phyloP scores from a whole-genome alignment of 1,140 invertebrate genomes.

The Diuraphis noxia region DNA sequence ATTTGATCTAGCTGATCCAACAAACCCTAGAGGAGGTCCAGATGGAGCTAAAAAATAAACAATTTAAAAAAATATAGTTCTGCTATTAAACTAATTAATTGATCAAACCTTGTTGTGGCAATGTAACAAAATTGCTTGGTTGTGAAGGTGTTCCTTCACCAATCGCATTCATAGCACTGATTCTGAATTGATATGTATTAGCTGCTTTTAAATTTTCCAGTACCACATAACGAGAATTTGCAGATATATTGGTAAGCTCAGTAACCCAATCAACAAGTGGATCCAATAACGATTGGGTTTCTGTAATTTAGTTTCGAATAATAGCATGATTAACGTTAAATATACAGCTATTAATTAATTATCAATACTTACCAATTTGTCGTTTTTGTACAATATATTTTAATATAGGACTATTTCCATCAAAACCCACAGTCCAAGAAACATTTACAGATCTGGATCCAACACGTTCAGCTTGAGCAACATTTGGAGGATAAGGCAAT shows the following conservation, averaged over 20 bases:
- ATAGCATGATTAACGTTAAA: neutral
- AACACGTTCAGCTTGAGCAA: slow-evolving; percentile 75
- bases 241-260: slow-evolving; percentile 82
- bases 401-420: slow-evolving; percentile 93
- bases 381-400: slow-evolving; percentile 92
- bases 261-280: slow-evolving; percentile 85
- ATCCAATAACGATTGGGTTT: slow-evolving; percentile 64
- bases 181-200: slow-evolving; percentile 91
- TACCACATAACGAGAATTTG: slow-evolving; percentile 76
- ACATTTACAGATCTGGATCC: slow-evolving; percentile 77
- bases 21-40: slow-evolving; percentile 84
- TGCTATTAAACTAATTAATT: neutral
- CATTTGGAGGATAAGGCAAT: slow-evolving; percentile 87
- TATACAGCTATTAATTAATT: neutral
- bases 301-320: slow-evolving; percentile 17
- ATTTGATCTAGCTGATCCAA: slow-evolving; percentile 86
- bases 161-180: slow-evolving; percentile 92
- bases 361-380: slow-evolving; percentile 65
- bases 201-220: slow-evolving; percentile 89
- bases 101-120: slow-evolving; percentile 87
- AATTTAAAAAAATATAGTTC: neutral
- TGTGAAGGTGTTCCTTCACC: slow-evolving; percentile 90
- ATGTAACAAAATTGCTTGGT: slow-evolving; percentile 80
- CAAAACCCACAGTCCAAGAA: slow-evolving; percentile 91
- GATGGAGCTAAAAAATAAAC: slow-evolving; percentile 72